Base-by-base conservation (phyloP, 2,888 invertebrate genomes). In the Orchesella flavescens region DNA sequence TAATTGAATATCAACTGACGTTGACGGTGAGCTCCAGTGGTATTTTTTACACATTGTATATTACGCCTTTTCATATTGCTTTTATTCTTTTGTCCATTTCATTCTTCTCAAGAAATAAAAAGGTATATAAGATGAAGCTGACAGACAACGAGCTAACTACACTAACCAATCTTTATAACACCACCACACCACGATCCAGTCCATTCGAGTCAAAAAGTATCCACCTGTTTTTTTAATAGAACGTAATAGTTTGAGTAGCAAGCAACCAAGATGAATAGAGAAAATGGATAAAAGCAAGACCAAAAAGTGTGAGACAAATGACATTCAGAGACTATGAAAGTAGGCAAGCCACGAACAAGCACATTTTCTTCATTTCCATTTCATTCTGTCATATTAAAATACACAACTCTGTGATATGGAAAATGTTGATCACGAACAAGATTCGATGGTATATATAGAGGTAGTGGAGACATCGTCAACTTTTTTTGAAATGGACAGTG, bases 401-500 rank as follows among this genome's bases (percentile, higher is more conserved):
- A 21, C 69, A 74, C 49, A 63, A 73, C 10, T n/a, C n/a, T 34
- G 1, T 24, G 57, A 43, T 59, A n/a, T 5, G 55, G 21, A 12
- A 9, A 43, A 34, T 9, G 44, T 72, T 79, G 65, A 72, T 63
- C 79, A 72, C 72, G 79, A 79, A 10, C 1, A 46, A 46, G 23
- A 34, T 71, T 72, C 72, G 44, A 79, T 79, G 7, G 34, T n/a
- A n/a, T n/a, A n/a, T n/a, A n/a, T 79, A 59, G 43, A n/a, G 55
- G 19, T n/a, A 59, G 46, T 49, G 55, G 65, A 63, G 57, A 65
- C 55, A 79, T 68, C 63, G 61, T 72, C 66, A 34, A 65, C 72
- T 59, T 72, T 59, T 72, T 68, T 66, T 17, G 66, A 77, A 72
- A 66, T 73, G 81, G 81, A 76, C 81, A 76, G 72, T 79, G 79